These are phyloP conservation scores for Delphinapterus leucas DNA, from an alignment of 2,113 vertebrate genomes.

Conservation along the genomic window DNA sequence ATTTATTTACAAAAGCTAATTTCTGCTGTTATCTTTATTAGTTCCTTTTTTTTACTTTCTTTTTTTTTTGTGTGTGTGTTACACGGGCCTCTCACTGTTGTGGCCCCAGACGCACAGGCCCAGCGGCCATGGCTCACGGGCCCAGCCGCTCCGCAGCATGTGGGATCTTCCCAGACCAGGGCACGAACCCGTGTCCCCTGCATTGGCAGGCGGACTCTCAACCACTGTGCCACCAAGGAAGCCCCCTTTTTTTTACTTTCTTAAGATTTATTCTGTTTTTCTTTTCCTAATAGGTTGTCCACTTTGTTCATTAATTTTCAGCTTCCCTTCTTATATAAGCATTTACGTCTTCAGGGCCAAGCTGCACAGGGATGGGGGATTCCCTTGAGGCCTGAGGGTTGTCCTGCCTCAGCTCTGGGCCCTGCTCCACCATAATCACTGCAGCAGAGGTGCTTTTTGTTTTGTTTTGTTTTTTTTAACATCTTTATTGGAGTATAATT, in stretches of 20 bases:
- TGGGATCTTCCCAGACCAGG: too few relatives aligned
- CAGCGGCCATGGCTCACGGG: too few relatives aligned
- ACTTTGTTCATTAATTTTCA: not conserved
- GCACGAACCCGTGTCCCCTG: too few relatives aligned
- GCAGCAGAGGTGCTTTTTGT: not conserved
- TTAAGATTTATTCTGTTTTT: not conserved
- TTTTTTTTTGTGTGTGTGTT: too few relatives aligned
- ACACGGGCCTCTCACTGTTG: too few relatives aligned
- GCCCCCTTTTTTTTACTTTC: not conserved
- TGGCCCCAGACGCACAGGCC: too few relatives aligned
- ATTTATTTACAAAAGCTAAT: not conserved
- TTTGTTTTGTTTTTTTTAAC: too few relatives aligned
- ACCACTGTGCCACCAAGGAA: too few relatives aligned
- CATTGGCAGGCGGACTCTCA: too few relatives aligned
- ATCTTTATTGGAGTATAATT: too few relatives aligned
- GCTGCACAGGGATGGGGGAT: not conserved
- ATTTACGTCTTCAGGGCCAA: not conserved
- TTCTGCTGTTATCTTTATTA: not conserved
- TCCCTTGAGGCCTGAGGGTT: not conserved
- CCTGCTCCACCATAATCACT: not conserved
- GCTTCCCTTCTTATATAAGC: not conserved
- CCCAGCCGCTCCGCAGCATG: too few relatives aligned
- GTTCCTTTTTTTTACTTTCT: not conserved
- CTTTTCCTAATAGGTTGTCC: not conserved
- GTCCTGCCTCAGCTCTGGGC: not conserved